Evolutionary conservation across 2,113 vertebrate species (phyloP), one percentile per base, ranked within the genome.

Genomic region (Beaufortia kweichowensis): DNA sequence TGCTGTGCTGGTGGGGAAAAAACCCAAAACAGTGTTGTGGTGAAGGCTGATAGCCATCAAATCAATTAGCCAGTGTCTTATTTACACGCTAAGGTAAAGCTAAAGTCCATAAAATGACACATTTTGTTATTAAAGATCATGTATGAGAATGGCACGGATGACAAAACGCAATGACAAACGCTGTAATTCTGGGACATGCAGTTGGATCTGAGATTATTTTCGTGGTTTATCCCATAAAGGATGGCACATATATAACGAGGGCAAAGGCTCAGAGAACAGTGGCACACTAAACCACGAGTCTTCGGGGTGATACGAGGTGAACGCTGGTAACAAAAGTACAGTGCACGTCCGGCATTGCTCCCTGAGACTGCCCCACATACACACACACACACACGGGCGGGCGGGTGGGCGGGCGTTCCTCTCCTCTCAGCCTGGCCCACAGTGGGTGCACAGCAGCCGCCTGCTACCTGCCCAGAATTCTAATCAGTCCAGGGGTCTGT

Each of bases 381-480:
- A 46, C 64, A 71, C 65, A 43, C 75, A 78, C 78, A 76, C 77
- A 75, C 56, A 62, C 69, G 60, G 48, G 80, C 60, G 55, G 60
- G 86, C 81, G 79, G 86, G 84, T 86, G 67, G 48, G 67, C 69
- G 24, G 69, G 53, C 31, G 29, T 88, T 84, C 62, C 88, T 84
- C 87, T 88, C 93, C 93, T 94, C 93, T 93, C 94, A 91, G 90
- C 92, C 94, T 93, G 93, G 94, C 94, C 95, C 93, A 94, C 92
- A 94, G 94, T 95, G 94, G 94, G 93, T 94, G 94, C 94, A 93
- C 94, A 96, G 95, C 93, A 95, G 95, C 94, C 94, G 94, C 94
- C 93, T 95, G 93, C 94, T 96, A 97, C 96, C 95, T 98, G 95
- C 95, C 94, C 94, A 96, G 96, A 97, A 97, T 96, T 94, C 94